phyloP scores from a whole-genome alignment of 2,797 vertebrate species.

The Chiloscyllium punctatum region DNA sequence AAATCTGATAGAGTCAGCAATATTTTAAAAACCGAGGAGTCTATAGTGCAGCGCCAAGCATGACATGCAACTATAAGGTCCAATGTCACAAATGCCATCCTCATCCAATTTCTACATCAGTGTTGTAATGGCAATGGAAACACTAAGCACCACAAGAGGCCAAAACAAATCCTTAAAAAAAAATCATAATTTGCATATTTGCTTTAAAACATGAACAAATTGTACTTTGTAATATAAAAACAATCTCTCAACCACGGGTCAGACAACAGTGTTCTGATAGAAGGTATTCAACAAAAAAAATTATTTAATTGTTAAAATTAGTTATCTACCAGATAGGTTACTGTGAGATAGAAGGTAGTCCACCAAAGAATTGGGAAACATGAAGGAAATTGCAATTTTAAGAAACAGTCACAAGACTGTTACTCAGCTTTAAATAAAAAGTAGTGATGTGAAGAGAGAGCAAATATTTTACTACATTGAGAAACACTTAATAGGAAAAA shows the following conservation, averaged over 20 bases:
- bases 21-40: not conserved
- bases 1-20: not conserved
- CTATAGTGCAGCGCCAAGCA: not conserved
- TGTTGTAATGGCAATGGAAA: not conserved
- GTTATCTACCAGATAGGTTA: too few species aligned
- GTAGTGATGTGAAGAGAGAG: too few species aligned
- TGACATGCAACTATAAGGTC: not conserved
- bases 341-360: too few species aligned
- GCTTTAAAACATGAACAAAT: not conserved
- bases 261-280: too few species aligned
- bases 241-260: not conserved
- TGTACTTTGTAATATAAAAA: not conserved
- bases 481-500: too few species aligned
- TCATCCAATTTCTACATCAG: not conserved
- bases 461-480: too few species aligned
- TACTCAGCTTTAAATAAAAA: too few species aligned
- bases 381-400: too few species aligned
- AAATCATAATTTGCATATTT: not conserved
- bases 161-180: too few species aligned
- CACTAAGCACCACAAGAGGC: not conserved
- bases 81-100: not conserved
- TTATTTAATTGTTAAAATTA: not conserved
- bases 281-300: not conserved
- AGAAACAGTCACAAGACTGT: too few species aligned
- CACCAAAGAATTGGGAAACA: too few species aligned